Conservation (phyloP, 2,797 vertebrate genomes). For the Scyliorhinus canicula region DNA sequence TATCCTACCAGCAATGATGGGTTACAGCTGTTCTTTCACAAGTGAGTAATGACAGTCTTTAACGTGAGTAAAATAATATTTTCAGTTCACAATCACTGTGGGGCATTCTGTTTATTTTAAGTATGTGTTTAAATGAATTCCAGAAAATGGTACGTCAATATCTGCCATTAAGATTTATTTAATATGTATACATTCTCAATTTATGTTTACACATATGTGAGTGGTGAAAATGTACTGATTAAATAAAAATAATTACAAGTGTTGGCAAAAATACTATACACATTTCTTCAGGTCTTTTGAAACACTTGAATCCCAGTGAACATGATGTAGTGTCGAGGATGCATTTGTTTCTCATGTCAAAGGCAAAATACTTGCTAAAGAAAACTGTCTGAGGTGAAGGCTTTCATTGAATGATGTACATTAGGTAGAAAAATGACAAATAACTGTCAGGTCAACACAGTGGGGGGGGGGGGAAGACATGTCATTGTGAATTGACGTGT, state of each 20-base stretch:
- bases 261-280: not conserved
- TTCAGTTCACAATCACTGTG: not conserved
- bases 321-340: not conserved
- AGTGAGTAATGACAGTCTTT: not conserved
- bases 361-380: not conserved
- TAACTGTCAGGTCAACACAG: not conserved
- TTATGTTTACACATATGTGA: not conserved
- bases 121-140: not conserved
- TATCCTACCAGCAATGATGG: not conserved
- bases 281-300: not conserved
- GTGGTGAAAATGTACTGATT: not conserved
- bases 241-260: constrained; percentile 14
- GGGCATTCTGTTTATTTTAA: constrained; percentile 13
- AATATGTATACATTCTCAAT: not conserved
- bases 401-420: not conserved
- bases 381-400: not conserved
- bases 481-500: no score
- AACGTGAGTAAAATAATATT: not conserved
- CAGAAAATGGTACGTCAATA: not conserved
- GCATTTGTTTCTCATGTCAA: not conserved
- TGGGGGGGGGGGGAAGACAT: not conserved
- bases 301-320: not conserved
- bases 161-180: not conserved
- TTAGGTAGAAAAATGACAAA: constrained; percentile 21
- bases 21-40: not conserved